Conservation (phyloP, 1,140 invertebrate species). For the Acyrthosiphon pisum region DNA sequence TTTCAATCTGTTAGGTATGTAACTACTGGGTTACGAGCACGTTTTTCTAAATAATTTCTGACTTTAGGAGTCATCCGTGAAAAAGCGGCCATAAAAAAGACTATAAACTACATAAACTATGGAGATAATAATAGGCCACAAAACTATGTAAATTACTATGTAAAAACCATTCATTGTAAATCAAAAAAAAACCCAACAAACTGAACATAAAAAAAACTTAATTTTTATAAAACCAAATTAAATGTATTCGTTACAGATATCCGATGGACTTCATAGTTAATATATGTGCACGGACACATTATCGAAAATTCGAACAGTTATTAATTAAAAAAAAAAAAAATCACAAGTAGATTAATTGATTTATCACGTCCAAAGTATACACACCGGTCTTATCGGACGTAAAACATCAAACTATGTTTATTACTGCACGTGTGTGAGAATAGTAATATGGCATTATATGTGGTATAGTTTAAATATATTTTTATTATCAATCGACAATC, state of each 20-base stretch:
- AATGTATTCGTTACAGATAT: neutral
- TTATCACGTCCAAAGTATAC: slow-evolving; percentile 31
- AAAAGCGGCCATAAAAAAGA: neutral
- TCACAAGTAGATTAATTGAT: neutral
- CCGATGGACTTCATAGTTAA: neutral
- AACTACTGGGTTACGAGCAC: neutral
- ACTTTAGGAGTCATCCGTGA: neutral
- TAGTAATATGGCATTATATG: neutral
- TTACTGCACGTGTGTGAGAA: neutral
- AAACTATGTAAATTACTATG: neutral
- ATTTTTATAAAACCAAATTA: neutral
- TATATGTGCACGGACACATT: neutral
- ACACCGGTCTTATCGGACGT: neutral
- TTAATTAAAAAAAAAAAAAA: neutral
- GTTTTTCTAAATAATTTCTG: neutral
- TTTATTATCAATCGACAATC: neutral
- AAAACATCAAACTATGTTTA: neutral
- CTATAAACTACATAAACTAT: too few species aligned
- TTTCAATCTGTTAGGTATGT: neutral
- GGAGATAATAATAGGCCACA: neutral
- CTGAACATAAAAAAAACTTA: neutral
- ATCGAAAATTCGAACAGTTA: neutral
- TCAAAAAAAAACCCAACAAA: neutral
- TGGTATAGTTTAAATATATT: neutral
- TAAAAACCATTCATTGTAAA: neutral